These are phyloP conservation scores for Troglohyphantes excavatus DNA, from an alignment of 2,888 invertebrate species.

Conservation along the genomic window DNA sequence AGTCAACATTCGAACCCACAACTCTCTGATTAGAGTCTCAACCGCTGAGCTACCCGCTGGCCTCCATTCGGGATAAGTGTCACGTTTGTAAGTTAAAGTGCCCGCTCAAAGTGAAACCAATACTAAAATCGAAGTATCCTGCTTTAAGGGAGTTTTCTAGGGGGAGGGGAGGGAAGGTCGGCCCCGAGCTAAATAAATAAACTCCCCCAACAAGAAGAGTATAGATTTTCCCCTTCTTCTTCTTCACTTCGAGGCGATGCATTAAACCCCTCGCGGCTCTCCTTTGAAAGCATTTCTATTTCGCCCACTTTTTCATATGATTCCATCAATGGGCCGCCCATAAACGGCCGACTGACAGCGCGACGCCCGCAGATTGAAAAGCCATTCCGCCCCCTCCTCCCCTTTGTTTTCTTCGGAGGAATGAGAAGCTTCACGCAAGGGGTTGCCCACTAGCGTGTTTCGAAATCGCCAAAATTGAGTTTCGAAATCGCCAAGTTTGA, in stretches of 20 bases:
- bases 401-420: constrained; percentile 13
- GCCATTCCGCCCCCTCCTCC: constrained; percentile 27
- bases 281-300: constrained; percentile 73
- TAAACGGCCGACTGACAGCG: constrained; percentile 71
- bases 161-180: background rate
- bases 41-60: no score
- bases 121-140: no score
- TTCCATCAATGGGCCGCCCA: constrained; percentile 68
- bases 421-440: background rate
- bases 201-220: no score
- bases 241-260: constrained; percentile 64
- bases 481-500: no score
- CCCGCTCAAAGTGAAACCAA: no score
- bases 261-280: constrained; percentile 53
- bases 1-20: no score
- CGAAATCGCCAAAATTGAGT: background rate
- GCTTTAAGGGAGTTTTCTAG: no score
- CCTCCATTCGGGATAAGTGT: no score
- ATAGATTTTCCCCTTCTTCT: no score
- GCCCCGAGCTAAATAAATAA: background rate
- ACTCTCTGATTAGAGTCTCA: no score
- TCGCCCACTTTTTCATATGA: constrained; percentile 66
- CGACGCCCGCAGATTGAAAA: constrained; percentile 73
- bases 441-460: no score
- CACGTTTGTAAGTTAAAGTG: no score